Conservation (phyloP, 2,888 invertebrate genomes). For the Pseudanteris insignis region DNA sequence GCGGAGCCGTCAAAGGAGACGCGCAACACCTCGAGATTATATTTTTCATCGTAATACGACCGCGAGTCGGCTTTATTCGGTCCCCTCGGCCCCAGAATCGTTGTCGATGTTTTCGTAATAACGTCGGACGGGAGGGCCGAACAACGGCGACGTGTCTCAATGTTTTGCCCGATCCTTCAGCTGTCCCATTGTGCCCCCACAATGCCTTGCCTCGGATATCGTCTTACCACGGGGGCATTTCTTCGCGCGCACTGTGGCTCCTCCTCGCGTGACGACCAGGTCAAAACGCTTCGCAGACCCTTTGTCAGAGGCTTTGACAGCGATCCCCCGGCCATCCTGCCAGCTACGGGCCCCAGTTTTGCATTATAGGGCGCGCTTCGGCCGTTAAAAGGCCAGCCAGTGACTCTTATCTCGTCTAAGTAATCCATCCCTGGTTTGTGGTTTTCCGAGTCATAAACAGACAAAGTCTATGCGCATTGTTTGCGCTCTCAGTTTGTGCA, state of each 20-base stretch:
- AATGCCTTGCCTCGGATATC: constrained; percentile 58
- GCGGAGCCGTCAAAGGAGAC: constrained; percentile 20
- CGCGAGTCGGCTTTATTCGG: constrained; percentile 15
- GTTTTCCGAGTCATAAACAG: constrained; percentile 39
- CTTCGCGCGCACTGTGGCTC: constrained; percentile 11
- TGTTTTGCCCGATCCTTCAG: constrained; percentile 65
- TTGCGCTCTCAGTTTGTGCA: no score
- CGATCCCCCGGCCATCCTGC: constrained; percentile 21
- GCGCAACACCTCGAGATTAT: constrained; percentile 29
- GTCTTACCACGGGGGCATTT: constrained; percentile 30
- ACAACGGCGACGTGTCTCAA: constrained; percentile 64
- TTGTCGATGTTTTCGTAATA: constrained; percentile 63
- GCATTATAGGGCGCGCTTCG: constrained; percentile 29
- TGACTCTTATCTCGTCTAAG: constrained; percentile 30
- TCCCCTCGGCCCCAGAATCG: constrained; percentile 32
- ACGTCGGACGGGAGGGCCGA: constrained; percentile 55
- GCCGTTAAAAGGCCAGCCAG: constrained; percentile 37
- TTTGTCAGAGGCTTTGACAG: constrained; percentile 34
- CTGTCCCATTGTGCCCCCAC: constrained; percentile 61
- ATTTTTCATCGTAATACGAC: constrained; percentile 39
- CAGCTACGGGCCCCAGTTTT: constrained; percentile 25
- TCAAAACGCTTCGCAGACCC: constrained; percentile 20
- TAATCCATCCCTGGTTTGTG: constrained; percentile 34
- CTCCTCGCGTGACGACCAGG: constrained; percentile 39
- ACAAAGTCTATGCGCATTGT: no score